Percentiles rank a stretch among this genome's conserved stretches.
phyloP scores from a whole-genome alignment of 2,113 vertebrate species.

The Anser brachyrhynchus region DNA sequence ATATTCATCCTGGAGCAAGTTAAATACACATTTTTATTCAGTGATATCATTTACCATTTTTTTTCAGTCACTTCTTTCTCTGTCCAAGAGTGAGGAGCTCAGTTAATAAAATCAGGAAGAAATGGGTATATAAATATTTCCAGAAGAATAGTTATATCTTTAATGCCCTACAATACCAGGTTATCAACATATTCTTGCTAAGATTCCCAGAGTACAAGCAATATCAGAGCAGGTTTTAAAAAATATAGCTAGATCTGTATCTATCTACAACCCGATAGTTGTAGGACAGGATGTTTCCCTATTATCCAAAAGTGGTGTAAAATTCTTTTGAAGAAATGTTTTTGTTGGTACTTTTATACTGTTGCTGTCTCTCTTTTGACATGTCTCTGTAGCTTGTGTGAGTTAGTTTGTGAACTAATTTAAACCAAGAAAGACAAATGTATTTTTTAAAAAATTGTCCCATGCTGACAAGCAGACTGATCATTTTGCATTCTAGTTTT shows the following conservation, averaged over 20 bases:
- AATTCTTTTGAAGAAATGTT: slow-evolving; percentile 68
- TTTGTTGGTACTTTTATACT: slow-evolving; percentile 30
- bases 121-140: background rate
- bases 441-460: slow-evolving; percentile 54
- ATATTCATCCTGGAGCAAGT: background rate
- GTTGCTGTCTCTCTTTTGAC: slow-evolving; percentile 49
- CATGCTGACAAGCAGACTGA: slow-evolving; percentile 39
- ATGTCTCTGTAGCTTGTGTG: slow-evolving; percentile 20
- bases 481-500: slow-evolving; percentile 35
- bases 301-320: slow-evolving; percentile 52
- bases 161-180: background rate
- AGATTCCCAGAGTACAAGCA: background rate
- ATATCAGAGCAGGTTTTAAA: background rate
- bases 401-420: slow-evolving; percentile 56
- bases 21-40: background rate
- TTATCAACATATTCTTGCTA: background rate
- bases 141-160: background rate
- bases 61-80: background rate
- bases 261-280: background rate
- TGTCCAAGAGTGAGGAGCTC: background rate
- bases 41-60: background rate
- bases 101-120: background rate
- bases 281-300: slow-evolving; percentile 39
- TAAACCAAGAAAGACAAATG: slow-evolving; percentile 49
- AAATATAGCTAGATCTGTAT: background rate